These are phyloP conservation scores for Acanthochromis polyacanthus DNA, from an alignment of 2,113 vertebrate genomes.

Conservation along the genomic window DNA sequence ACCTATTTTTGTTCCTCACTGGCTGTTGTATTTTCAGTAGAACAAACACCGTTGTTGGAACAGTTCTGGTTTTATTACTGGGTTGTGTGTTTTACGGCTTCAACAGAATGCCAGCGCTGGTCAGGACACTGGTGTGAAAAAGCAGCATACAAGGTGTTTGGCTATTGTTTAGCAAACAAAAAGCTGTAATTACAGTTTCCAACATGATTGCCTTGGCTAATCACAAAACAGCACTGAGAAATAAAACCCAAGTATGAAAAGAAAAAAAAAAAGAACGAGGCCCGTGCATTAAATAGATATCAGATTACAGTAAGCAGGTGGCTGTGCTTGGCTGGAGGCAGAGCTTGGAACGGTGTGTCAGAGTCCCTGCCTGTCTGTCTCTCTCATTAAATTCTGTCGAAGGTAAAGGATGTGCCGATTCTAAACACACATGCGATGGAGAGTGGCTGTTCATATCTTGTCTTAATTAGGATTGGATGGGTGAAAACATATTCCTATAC, in stretches of 20 bases:
- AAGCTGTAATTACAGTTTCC: conserved; percentile 29
- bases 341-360: not conserved
- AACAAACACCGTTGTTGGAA: too few relatives aligned
- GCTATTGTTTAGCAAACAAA: conserved; percentile 32
- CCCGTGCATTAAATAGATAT: conserved; percentile 1
- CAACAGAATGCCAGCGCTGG: not conserved
- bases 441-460: not conserved
- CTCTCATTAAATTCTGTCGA: not conserved
- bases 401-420: too few relatives aligned
- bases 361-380: too few relatives aligned
- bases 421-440: not conserved
- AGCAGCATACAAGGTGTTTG: not conserved
- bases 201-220: conserved; percentile 15
- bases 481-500: not conserved
- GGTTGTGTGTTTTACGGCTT: not conserved
- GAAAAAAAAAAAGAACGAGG: not conserved
- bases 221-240: not conserved
- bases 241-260: not conserved
- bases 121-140: conserved; percentile 3
- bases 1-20: too few relatives aligned
- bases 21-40: not conserved
- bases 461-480: too few relatives aligned
- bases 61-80: not conserved
- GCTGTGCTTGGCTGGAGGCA: not conserved
- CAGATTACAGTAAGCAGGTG: not conserved